Evolutionary conservation across 2,113 vertebrate species (phyloP).

Genomic region (Oryzias melastigma): DNA sequence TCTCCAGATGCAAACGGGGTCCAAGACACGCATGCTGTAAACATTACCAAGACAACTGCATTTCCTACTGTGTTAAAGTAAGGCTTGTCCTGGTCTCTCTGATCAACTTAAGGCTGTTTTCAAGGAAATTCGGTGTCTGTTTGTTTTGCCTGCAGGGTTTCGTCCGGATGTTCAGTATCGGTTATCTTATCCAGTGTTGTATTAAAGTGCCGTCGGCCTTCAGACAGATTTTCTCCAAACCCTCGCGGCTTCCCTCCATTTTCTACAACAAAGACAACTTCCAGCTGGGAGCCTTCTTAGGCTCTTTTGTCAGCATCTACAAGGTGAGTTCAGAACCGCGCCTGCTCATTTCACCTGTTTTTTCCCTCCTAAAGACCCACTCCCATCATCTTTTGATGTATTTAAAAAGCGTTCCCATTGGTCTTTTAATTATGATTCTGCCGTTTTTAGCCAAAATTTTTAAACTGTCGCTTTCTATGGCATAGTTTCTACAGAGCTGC

Average conservation of each 20-base stretch:
- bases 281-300: constrained; percentile 94
- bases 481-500: no score
- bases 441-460: no score
- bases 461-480: no score
- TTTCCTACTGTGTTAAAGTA: constrained; percentile 98
- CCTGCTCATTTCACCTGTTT: neutral
- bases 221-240: constrained; percentile 90
- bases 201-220: constrained; percentile 93
- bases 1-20: constrained; percentile 90
- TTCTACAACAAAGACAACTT: constrained; percentile 99
- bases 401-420: no score
- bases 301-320: constrained; percentile 98
- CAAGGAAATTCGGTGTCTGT: neutral
- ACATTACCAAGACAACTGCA: constrained; percentile 97
- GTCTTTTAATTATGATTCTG: no score
- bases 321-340: constrained; percentile 78
- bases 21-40: constrained; percentile 98
- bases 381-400: neutral
- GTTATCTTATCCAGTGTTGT: constrained; percentile 98
- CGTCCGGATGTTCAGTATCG: constrained; percentile 96
- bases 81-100: constrained; percentile 44
- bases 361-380: neutral
- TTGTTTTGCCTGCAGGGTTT: constrained; percentile 81
- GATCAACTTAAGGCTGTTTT: neutral
- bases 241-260: constrained; percentile 88